Evolutionary conservation across 1,140 invertebrate genomes (phyloP).

Genomic region (Drosophila obscura): DNA sequence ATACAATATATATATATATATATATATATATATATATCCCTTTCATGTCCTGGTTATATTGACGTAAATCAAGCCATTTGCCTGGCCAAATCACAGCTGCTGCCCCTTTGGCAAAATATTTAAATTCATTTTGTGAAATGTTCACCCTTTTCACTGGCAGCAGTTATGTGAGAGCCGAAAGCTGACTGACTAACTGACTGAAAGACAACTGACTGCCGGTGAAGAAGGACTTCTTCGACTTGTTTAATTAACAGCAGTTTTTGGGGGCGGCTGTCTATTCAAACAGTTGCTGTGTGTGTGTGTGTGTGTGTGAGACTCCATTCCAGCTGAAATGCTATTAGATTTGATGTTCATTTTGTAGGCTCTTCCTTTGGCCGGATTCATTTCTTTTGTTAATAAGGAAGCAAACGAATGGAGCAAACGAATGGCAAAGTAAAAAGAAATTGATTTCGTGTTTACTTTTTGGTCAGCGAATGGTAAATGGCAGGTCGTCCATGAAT

Average conservation of each 20-base stretch:
- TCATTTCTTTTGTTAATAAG: constrained; percentile 37
- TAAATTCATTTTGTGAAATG: constrained; percentile 66
- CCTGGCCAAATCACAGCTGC: constrained; percentile 48
- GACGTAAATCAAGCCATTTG: constrained; percentile 70
- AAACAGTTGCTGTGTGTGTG: constrained; percentile 8
- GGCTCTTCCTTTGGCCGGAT: constrained; percentile 30
- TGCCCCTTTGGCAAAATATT: constrained; percentile 62
- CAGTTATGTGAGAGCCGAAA: constrained; percentile 23
- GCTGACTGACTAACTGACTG: constrained; percentile 2
- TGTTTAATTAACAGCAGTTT: constrained; percentile 71
- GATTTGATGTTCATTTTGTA: constrained; percentile 42
- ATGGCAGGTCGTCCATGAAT: constrained; percentile 46
- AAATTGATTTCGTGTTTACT: constrained; percentile 72
- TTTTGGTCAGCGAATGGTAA: constrained; percentile 57
- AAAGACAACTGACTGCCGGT: constrained; percentile 3
- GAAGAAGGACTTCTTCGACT: constrained; percentile 18
- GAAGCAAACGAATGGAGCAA: constrained; percentile 7
- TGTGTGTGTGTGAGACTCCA: constrained; percentile 15
- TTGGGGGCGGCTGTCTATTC: constrained; percentile 17
- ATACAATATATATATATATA: constrained; percentile 17
- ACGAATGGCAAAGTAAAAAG: constrained; percentile 9
- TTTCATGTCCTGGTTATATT: constrained; percentile 62
- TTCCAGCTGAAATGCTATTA: constrained; percentile 51
- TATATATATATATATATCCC: constrained; percentile 30
- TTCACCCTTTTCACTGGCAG: constrained; percentile 50